A percentile compares a stretch with the other conserved stretches of the same genome.
Conservation (phyloP, 1,140 invertebrate genomes). For the Diploscapter pachys region DNA sequence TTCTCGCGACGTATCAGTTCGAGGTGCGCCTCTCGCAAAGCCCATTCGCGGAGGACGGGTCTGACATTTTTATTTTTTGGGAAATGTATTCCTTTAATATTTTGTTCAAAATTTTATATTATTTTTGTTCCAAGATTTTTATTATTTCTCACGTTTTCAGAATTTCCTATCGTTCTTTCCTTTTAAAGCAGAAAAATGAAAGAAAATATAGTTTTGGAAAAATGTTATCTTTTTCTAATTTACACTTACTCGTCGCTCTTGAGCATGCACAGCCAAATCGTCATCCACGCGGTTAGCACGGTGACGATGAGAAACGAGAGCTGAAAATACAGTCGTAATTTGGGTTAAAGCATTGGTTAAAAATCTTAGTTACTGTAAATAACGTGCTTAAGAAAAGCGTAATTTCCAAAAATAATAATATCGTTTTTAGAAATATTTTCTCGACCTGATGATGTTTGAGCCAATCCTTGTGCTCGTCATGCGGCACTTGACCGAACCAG, state of each 20-base stretch:
- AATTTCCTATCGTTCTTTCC: too few species aligned
- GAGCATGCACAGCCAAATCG: constrained; percentile 45
- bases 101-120: neutral
- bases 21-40: constrained; percentile 82
- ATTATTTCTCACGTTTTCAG: too few species aligned
- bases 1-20: constrained; percentile 80
- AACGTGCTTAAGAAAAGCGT: too few species aligned
- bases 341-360: too few species aligned
- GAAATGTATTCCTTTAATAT: neutral
- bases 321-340: neutral
- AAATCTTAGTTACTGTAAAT: too few species aligned
- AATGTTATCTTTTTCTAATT: constrained; percentile 4
- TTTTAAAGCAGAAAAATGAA: too few species aligned
- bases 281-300: constrained; percentile 44
- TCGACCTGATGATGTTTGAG: constrained; percentile 41
- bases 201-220: too few species aligned
- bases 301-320: constrained; percentile 45
- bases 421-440: neutral
- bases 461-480: constrained; percentile 57
- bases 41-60: constrained; percentile 70
- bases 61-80: constrained; percentile 32
- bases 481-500: constrained; percentile 48
- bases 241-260: constrained; percentile 45
- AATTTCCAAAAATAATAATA: too few species aligned
- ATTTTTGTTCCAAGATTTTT: neutral